Conservation (phyloP, 2,888 invertebrate genomes). For the Lingula anatina region DNA sequence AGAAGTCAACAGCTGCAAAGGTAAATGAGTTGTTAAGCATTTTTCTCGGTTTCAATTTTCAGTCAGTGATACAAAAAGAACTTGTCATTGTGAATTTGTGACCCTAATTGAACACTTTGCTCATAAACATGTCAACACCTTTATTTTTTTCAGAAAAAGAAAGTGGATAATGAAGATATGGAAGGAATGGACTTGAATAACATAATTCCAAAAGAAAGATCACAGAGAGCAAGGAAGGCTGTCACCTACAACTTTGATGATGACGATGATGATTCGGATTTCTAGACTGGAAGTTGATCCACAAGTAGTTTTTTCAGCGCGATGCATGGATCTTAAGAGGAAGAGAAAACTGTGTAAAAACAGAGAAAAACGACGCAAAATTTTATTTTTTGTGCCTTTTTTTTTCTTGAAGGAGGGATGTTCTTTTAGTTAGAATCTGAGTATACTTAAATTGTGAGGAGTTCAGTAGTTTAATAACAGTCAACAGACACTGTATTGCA, state of each 20-base stretch:
- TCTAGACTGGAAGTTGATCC: too few relatives aligned
- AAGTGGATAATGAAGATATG: conserved; percentile 10
- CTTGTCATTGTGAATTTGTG: neutral
- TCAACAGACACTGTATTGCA: too few relatives aligned
- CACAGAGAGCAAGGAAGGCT: conserved; percentile 56
- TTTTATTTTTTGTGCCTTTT: too few relatives aligned
- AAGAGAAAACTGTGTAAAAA: too few relatives aligned
- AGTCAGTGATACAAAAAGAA: neutral
- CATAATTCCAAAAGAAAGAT: conserved; percentile 41
- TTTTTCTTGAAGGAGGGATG: too few relatives aligned
- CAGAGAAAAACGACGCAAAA: too few relatives aligned
- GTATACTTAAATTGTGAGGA: too few relatives aligned
- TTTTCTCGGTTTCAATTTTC: neutral
- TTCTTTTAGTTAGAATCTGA: too few relatives aligned
- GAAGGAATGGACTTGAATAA: conserved; percentile 11
- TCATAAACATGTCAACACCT: neutral
- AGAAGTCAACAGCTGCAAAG: conserved; percentile 15
- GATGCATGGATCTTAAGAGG: too few relatives aligned
- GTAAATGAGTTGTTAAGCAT: conserved; percentile 4
- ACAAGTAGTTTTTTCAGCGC: too few relatives aligned
- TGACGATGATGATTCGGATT: conserved; percentile 30
- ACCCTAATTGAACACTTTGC: neutral
- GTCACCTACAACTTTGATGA: conserved; percentile 55
- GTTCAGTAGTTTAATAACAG: too few relatives aligned
- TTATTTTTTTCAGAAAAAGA: conserved; percentile 9